Evolutionary conservation across 2,113 vertebrate species (phyloP).

Genomic region (Hemiscyllium ocellatum): DNA sequence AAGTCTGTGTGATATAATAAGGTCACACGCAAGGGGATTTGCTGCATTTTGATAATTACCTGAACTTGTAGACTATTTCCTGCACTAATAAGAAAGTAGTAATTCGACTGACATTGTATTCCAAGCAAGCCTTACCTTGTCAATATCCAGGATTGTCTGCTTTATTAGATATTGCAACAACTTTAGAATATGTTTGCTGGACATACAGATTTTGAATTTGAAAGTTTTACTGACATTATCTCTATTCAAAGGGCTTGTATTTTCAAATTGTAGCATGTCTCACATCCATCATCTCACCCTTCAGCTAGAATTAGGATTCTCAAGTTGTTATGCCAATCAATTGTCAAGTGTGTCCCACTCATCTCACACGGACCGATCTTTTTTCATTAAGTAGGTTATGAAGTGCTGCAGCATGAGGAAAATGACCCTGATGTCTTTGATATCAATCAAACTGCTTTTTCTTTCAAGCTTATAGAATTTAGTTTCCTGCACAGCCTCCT

Average conservation of each 20-base stretch:
- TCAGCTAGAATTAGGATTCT: not conserved
- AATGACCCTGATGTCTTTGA: not conserved
- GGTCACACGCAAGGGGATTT: not conserved
- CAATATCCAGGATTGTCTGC: not conserved
- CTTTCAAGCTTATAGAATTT: not conserved
- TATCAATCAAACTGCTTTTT: conserved; percentile 8
- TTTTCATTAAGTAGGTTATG: conserved; percentile 19
- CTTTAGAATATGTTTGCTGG: not conserved
- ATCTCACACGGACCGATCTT: not conserved
- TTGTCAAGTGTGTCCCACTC: conserved; percentile 3
- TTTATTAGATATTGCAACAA: not conserved
- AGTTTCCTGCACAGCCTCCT: not conserved
- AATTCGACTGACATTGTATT: not conserved
- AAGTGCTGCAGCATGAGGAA: not conserved
- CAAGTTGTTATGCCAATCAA: conserved; percentile 19
- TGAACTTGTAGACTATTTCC: not conserved
- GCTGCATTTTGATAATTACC: not conserved
- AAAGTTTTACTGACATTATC: not conserved
- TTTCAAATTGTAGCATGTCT: not conserved
- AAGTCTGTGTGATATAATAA: not conserved
- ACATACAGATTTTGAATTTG: not conserved
- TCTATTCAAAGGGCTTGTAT: not conserved
- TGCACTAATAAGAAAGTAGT: not conserved
- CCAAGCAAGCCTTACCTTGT: not conserved
- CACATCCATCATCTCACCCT: not conserved